Conservation (phyloP, 2,888 invertebrate species). For the Strigamia maritima region DNA sequence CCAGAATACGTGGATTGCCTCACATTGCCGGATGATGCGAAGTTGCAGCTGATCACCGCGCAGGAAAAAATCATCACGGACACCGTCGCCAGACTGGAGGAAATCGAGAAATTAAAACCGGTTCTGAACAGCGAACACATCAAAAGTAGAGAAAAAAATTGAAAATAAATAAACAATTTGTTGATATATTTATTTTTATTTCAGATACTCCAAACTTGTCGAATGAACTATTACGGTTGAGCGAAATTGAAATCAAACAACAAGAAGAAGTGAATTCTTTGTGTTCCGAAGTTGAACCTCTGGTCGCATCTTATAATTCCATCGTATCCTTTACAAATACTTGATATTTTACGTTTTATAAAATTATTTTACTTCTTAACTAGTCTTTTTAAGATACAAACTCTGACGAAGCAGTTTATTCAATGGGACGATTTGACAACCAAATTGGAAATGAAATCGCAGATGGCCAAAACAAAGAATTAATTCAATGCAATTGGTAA, state of each 20-base stretch:
- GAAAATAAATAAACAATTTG: no score
- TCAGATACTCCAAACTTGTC: not conserved
- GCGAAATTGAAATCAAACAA: constrained; percentile 5
- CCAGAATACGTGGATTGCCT: not conserved
- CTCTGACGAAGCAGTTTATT: constrained; percentile 19
- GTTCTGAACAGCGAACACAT: constrained; percentile 33
- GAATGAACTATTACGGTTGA: not conserved
- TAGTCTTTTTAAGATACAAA: not conserved
- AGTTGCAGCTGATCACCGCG: constrained; percentile 16
- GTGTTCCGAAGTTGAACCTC: not conserved
- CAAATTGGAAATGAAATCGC: constrained; percentile 5
- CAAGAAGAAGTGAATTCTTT: constrained; percentile 19
- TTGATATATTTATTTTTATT: not conserved
- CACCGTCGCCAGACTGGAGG: not conserved
- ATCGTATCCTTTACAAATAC: constrained; percentile 19
- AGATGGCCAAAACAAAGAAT: not conserved
- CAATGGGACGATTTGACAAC: constrained; percentile 11
- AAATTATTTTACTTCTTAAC: not conserved
- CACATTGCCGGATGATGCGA: not conserved
- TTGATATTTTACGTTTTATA: not conserved
- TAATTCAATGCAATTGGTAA: not conserved
- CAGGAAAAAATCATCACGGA: constrained; percentile 18
- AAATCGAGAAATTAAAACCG: not conserved
- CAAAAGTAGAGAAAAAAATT: not conserved
- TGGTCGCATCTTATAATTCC: not conserved